phyloP scores from a whole-genome alignment of 2,113 vertebrate species.

The Epinephelus cyanopodus region DNA sequence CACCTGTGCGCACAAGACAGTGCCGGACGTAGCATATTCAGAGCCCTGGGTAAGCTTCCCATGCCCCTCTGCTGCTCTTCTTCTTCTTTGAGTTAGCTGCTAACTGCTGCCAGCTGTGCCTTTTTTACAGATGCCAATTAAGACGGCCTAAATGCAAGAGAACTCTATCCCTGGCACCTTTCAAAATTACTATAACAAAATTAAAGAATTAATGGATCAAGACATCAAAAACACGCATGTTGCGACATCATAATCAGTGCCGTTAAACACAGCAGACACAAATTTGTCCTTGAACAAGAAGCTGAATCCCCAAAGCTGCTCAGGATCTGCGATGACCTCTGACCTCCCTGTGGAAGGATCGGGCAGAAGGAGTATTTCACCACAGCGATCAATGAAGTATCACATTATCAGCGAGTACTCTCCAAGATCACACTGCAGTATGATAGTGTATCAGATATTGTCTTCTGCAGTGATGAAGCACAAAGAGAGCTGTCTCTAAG shows the following conservation, averaged over 20 bases:
- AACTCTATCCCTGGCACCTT: too few relatives aligned
- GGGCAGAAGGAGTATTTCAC: not conserved
- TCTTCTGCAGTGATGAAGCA: slow-evolving; percentile 23
- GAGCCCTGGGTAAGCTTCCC: too few relatives aligned
- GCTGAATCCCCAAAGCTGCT: not conserved
- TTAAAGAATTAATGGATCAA: not conserved
- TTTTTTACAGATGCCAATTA: too few relatives aligned
- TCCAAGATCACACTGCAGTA: not conserved
- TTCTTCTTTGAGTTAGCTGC: too few relatives aligned
- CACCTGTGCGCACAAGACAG: not conserved
- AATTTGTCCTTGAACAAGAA: slow-evolving; percentile 17
- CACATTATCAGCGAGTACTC: slow-evolving; percentile 35
- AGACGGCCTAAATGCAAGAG: too few relatives aligned
- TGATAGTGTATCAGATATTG: slow-evolving; percentile 5
- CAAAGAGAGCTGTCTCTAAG: not conserved
- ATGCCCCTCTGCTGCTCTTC: too few relatives aligned
- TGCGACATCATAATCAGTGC: not conserved
- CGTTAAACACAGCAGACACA: slow-evolving; percentile 3
- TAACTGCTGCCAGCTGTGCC: too few relatives aligned
- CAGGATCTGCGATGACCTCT: slow-evolving; percentile 24
- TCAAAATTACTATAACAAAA: too few relatives aligned
- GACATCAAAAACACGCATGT: not conserved
- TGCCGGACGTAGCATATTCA: too few relatives aligned
- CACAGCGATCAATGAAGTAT: slow-evolving; percentile 27
- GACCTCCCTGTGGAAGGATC: not conserved